phyloP scores from a whole-genome alignment of 2,888 invertebrate species.

The Apodemia zela region DNA sequence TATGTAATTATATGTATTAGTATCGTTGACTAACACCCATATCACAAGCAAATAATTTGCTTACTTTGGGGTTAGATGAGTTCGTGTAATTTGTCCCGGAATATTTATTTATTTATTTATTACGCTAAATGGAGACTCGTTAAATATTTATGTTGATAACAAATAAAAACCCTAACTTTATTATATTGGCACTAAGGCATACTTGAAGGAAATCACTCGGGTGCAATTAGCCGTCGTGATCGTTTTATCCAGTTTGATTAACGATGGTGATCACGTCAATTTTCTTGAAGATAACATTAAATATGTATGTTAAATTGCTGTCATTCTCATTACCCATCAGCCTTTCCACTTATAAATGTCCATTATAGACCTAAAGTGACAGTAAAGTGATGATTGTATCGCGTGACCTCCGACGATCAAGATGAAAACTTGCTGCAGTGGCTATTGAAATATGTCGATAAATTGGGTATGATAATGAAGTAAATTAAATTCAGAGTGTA shows the following conservation, averaged over 20 bases:
- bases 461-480: conserved; percentile 23
- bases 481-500: conserved; percentile 15
- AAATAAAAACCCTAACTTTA: background rate
- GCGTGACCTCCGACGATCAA: conserved; percentile 31
- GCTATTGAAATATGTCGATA: conserved; percentile 26
- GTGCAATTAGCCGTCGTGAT: background rate
- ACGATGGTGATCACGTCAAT: conserved; percentile 3
- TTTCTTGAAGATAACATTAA: conserved; percentile 8
- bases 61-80: too few relatives aligned
- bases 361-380: conserved; percentile 23
- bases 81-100: too few relatives aligned
- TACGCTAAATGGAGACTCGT: background rate
- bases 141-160: background rate
- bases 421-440: conserved; percentile 29
- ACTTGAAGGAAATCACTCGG: background rate
- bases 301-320: conserved; percentile 12
- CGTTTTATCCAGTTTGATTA: background rate
- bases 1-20: too few relatives aligned
- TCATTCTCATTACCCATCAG: conserved; percentile 6
- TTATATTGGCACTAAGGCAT: background rate
- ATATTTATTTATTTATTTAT: too few relatives aligned
- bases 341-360: conserved; percentile 14
- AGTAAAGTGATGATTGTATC: conserved; percentile 31
- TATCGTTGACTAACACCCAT: too few relatives aligned
- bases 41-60: too few relatives aligned